Evolutionary conservation across 2,888 invertebrate genomes (phyloP), one percentile per base, ranked within the genome.

Genomic region (Acronicta leporina): DNA sequence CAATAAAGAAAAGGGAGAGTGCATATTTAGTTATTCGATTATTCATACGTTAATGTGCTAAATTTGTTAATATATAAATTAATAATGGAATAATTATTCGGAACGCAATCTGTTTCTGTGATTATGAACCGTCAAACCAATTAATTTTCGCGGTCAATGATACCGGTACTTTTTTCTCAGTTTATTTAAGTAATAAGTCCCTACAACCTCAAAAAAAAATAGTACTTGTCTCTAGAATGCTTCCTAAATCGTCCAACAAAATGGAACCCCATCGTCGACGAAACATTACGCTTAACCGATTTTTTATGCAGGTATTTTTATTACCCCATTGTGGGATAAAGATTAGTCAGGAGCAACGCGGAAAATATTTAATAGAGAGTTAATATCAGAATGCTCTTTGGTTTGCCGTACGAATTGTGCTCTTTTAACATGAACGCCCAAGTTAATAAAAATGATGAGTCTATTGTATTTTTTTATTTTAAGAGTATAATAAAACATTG

Each of bases 321-420:
- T 88, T 89, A 88, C 86, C 84, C 86, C 70, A 89, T 89, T 90
- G 87, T 87, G 83, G 87, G 82, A 82, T 80, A 77, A 77, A 86
- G 88, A 91, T 89, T 88, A 88, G 85, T 85, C 86, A 82, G 86
- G 88, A 90, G 87, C 86, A 83, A 88, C 80, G 88, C 85, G 88
- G 85, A 91, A 91, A 89, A 89, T 87, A 89, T 90, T 87, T 88
- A 90, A 92, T 90, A 89, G 86, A 87, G 87, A 86, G 81, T 87
- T 89, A 86, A 88, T 87, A 85, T 79, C 77, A 88, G 85, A 88
- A 87, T 86, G 77, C 78, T 76, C 61, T 69, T 71, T 44, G 72
- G 73, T 80, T 83, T 74, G 73, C 75, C 74, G 71, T 75, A 72
- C 64, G 69, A 80, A 79, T 81, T 83, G 74, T 81, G 73, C 75